Base-by-base conservation (phyloP, 2,113 vertebrate genomes). In the Scatophagus argus region DNA sequence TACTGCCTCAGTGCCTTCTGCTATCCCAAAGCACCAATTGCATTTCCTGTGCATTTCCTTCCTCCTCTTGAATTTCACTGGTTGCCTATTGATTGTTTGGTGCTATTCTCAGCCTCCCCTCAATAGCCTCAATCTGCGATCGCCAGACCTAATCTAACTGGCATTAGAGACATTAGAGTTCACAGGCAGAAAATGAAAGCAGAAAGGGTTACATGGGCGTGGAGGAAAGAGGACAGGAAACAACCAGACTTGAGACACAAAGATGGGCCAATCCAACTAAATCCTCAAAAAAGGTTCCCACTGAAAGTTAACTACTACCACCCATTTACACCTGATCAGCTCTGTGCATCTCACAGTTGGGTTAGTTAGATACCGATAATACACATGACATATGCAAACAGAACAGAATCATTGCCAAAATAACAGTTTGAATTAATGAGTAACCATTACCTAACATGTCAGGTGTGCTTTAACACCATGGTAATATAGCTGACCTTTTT, bases 21-120 rank as follows among this genome's bases (percentile, higher is more conserved):
- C 23, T 25, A 25, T 12, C n/a, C 58, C 25, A 43, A 19, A 70
- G 80, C 51, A 43, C 21, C 41, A 55, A 63, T 11, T 81, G 56
- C 70, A 61, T 79, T 70, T 78, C 38, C 77, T 63, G 44, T 39
- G 54, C 60, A 63, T 62, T 79, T 60, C 81, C 58, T 76, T 61
- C 70, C 43, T 34, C 54, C 41, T 61, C 77, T 63, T 73, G 58
- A 11, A 69, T 74, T 81, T 66, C 59, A 61, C 10, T 2, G 41
- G 47, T 27, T 12, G 31, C 34, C 8, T 76, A 67, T 83, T 8
- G 70, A 86, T 81, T 64, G 55, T 43, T 63, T 1, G 47, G 11
- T 23, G 69, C 72, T 91, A 85, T 73, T 81, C 43, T 77, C 25
- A 46, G 83, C 63, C 81, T 63, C 31, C 27, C 49, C 34, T 70